Base-by-base conservation (phyloP, 2,888 invertebrate species). In the Anodontia alba region DNA sequence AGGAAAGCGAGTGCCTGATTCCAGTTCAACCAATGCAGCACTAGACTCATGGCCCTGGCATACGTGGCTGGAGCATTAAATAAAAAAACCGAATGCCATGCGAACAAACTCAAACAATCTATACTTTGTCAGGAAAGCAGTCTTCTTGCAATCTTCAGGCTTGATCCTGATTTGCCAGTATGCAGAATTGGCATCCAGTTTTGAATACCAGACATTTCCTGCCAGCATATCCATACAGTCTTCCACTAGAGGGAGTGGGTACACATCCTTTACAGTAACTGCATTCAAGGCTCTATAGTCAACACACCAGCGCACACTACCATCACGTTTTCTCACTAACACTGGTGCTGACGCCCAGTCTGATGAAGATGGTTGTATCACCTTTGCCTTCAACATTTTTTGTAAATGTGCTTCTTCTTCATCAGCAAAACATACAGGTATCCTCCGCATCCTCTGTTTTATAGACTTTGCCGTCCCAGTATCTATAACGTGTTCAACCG, bases 121-220 rank as follows among this genome's bases (percentile, higher is more conserved):
- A 57, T 57, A 57, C 29, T 57, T 57, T 57, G 57, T 57, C 29
- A 57, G 5, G 29, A 57, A 57, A 17, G 57, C 57, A 29, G 57
- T 57, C 29, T 57, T 57, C 57, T 57, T 57, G 26, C 57, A 10
- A 26, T 57, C 57, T 17, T 7, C 10, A 26, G 7, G 5, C 10
- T n/a, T 29, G 8, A 29, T 29, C 20, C 20, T 23, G 23, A 57
- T 57, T 29, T 57, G 57, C 57, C 57, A 57, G 20, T 57, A 57
- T 10, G 57, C 57, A 57, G 57, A 57, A 57, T 57, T 57, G 3
- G 57, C 57, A 29, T 57, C 57, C 29, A 26, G 29, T 20, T 57
- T 57, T 26, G 57, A 57, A 29, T 17, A 57, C 57, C 57, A 57
- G 7, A 17, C 8, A 23, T 57, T 23, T 26, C 57, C 57, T 26